phyloP scores from a whole-genome alignment of 2,113 vertebrate genomes.

The Crypturellus undulatus region DNA sequence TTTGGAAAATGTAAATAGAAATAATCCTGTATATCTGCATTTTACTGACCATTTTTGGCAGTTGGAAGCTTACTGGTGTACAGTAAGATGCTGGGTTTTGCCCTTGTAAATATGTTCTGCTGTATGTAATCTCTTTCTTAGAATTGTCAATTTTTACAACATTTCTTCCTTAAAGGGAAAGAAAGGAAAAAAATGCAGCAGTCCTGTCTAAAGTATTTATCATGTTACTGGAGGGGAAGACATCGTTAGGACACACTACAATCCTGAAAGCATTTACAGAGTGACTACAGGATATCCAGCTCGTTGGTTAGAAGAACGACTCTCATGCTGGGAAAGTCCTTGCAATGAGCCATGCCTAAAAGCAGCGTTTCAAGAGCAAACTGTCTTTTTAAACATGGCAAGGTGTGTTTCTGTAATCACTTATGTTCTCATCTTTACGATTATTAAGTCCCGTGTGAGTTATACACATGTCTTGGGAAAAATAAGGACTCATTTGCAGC shows the following conservation, averaged over 20 bases:
- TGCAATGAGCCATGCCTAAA: not conserved
- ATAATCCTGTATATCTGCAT: not conserved
- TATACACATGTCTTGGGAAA: not conserved
- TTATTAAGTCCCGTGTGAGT: conserved; percentile 35
- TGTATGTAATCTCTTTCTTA: accelerated
- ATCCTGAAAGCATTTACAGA: not conserved
- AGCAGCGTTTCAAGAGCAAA: not conserved
- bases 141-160: not conserved
- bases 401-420: conserved; percentile 51
- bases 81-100: not conserved
- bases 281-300: not conserved
- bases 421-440: not conserved
- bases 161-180: not conserved
- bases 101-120: not conserved
- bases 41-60: not conserved
- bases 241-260: not conserved
- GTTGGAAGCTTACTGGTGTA: not conserved
- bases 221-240: not conserved
- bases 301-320: not conserved
- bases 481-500: not conserved
- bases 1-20: not conserved
- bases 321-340: not conserved
- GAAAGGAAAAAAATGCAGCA: not conserved
- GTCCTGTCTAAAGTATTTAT: not conserved
- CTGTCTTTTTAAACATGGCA: conserved; percentile 36